phyloP scores from a whole-genome alignment of 2,888 invertebrate species.

The Empis stercorea region DNA sequence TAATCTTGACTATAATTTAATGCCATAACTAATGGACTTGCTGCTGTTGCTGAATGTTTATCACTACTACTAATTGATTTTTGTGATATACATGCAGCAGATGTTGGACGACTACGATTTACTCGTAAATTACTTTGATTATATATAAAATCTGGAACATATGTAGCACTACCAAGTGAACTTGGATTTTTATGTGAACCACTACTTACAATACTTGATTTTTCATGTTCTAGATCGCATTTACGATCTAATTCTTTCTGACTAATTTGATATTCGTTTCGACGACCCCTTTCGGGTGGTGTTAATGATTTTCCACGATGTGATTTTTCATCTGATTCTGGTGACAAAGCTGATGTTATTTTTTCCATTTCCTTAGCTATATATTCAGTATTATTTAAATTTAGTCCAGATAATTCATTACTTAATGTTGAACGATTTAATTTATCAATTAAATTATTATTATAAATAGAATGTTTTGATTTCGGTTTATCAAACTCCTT shows the following conservation, averaged over 20 bases:
- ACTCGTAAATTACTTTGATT: neutral
- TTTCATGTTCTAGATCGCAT: slow-evolving; percentile 12
- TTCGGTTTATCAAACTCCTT: slow-evolving; percentile 23
- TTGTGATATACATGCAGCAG: neutral
- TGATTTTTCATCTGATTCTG: neutral
- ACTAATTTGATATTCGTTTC: slow-evolving; percentile 9
- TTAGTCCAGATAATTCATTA: no score
- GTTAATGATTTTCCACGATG: slow-evolving; percentile 4
- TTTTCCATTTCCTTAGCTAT: slow-evolving; percentile 15
- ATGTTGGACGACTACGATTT: neutral
- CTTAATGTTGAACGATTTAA: neutral
- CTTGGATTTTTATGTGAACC: slow-evolving; percentile 11
- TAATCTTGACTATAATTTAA: neutral
- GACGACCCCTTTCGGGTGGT: slow-evolving; percentile 1
- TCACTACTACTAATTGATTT: neutral
- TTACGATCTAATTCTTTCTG: slow-evolving; percentile 11
- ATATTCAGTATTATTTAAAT: neutral
- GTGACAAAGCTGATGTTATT: slow-evolving; percentile 12
- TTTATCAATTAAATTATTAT: slow-evolving; percentile 5
- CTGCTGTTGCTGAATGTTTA: neutral
- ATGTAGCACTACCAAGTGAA: slow-evolving; percentile 9
- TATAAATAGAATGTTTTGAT: slow-evolving; percentile 2
- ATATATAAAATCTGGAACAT: slow-evolving; percentile 6
- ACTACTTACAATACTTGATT: slow-evolving; percentile 12
- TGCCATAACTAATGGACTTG: neutral